phyloP scores from a whole-genome alignment of 2,797 vertebrate genomes.

The Tachyglossus aculeatus region DNA sequence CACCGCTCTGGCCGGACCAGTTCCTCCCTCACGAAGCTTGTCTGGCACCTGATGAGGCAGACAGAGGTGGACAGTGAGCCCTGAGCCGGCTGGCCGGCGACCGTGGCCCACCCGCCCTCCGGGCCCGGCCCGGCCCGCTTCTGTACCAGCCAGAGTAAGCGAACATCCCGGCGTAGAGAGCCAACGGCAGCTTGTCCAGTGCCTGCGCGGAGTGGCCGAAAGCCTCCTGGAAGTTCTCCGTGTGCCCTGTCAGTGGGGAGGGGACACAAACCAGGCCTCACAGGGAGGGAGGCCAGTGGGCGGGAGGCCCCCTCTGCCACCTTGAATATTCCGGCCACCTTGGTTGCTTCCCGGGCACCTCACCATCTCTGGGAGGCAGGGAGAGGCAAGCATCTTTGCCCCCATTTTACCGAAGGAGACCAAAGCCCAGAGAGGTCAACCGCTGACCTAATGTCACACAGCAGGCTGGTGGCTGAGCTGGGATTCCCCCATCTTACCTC shows the following conservation, averaged over 20 bases:
- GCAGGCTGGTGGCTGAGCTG: too few species aligned
- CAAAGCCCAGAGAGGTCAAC: too few species aligned
- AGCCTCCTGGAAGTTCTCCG: constrained; percentile 83
- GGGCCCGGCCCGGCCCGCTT: rapidly evolving
- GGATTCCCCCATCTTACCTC: too few species aligned
- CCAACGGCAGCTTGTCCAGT: constrained; percentile 83
- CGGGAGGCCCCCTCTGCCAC: neutral
- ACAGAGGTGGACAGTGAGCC: too few species aligned
- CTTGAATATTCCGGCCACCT: too few species aligned
- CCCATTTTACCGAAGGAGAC: too few species aligned
- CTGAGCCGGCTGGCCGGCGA: too few species aligned
- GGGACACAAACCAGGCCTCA: rapidly evolving
- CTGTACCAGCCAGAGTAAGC: constrained; percentile 90
- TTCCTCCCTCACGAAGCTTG: constrained; percentile 88
- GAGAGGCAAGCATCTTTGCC: too few species aligned
- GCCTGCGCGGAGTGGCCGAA: constrained; percentile 77
- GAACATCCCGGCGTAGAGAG: constrained; percentile 90
- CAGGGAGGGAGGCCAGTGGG: neutral
- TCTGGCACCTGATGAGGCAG: constrained; percentile 81
- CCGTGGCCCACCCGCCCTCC: too few species aligned
- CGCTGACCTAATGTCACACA: too few species aligned
- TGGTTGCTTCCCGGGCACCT: too few species aligned
- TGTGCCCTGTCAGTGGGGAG: constrained; percentile 74
- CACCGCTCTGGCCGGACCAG: constrained; percentile 89
- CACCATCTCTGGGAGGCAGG: too few species aligned